These are phyloP conservation scores for Jacana jacana DNA, from an alignment of 2,113 vertebrate genomes.

Conservation along the genomic window DNA sequence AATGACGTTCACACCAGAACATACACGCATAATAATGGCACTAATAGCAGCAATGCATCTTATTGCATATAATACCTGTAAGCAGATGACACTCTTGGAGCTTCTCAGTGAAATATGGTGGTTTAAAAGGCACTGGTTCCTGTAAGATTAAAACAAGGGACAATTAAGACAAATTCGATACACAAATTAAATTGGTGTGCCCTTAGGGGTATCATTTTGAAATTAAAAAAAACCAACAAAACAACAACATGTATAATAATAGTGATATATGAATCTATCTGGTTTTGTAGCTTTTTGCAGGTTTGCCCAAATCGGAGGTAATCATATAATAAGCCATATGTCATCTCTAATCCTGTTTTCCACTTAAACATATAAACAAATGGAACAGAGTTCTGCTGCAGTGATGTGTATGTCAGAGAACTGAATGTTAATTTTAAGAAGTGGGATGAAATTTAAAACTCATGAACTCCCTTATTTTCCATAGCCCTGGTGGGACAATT, in stretches of 20 bases:
- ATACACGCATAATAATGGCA: constrained; percentile 19
- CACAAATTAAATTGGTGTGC: constrained; percentile 23
- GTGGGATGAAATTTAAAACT: background rate
- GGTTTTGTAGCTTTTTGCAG: background rate
- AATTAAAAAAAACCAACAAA: background rate
- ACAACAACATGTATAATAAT: background rate
- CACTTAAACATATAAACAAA: background rate
- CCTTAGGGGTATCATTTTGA: background rate
- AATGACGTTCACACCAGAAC: background rate
- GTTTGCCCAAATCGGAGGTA: background rate
- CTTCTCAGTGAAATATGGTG: background rate
- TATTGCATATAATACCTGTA: background rate
- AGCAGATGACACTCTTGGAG: background rate
- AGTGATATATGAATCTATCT: background rate
- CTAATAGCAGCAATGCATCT: background rate
- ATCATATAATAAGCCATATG: background rate
- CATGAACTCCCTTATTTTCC: background rate
- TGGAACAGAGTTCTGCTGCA: background rate
- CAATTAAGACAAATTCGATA: background rate
- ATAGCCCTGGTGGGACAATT: background rate
- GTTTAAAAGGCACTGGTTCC: constrained; percentile 17
- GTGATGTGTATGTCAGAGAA: background rate
- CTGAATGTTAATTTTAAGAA: background rate
- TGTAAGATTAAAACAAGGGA: background rate
- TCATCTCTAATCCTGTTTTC: background rate